Base-by-base conservation (phyloP, 2,113 vertebrate genomes). In the Nesoenas mayeri region DNA sequence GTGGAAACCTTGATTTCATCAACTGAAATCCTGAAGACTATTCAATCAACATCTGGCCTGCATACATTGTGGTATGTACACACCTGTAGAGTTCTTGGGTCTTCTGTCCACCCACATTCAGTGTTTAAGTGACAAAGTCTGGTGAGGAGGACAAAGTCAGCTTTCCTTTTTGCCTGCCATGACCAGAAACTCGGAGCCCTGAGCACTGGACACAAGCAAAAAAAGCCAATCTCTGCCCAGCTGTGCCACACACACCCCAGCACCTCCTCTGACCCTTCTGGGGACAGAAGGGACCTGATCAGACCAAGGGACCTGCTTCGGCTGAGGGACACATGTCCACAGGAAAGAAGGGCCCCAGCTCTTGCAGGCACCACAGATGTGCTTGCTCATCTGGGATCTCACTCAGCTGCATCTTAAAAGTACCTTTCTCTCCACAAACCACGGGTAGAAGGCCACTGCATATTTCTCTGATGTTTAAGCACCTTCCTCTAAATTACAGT, bases 41-140 rank as follows among this genome's bases (percentile, higher is more conserved):
- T 29, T 79, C 34, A 60, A 56, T 13, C 17, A 67, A 72, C 28
- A 82, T 8, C 7, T 54, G 19, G 5, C 16, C 56, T 53, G 21
- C 13, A 70, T 5, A 57, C 3, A 17, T 3, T 0, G 0, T 17
- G 3, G 2, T 31, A 9, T 42, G 11, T 12, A 38, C 36, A 65
- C 26, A 44, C 7, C 28, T 44, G 12, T 21, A 70, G 54, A 80
- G 24, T 3, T 80, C 34, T 67, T 73, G 31, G 2, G 11, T 48
- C 8, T 11, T 1, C 0, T 19, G 31, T 29, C 24, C 15, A 12
- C n/a, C 29, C 40, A 29, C 58, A 10, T 71, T 56, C 29, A n/a
- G 5, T 21, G 17, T 2, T 34, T 69, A 17, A 48, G 11, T 48
- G 16, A 78, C 38, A 17, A 40, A 54, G 42, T 12, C 15, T 1